Evolutionary conservation across 2,888 invertebrate species (phyloP).

Genomic region (Lasioglossum pauxillum): DNA sequence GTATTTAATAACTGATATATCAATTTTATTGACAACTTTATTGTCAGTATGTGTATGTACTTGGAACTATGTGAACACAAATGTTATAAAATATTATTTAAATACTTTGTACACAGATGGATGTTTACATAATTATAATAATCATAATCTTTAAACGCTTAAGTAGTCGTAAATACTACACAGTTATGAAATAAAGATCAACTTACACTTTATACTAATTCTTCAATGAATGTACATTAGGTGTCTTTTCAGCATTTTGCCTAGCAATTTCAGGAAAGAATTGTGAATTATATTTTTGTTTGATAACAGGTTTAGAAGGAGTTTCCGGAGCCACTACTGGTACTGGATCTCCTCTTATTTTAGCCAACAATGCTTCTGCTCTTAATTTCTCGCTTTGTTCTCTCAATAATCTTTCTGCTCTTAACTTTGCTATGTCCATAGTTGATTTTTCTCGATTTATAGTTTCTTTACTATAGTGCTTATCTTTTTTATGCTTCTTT

Average conservation of each 20-base stretch:
- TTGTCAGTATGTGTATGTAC: slow-evolving; percentile 9
- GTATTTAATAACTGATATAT: slow-evolving; percentile 19
- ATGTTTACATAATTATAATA: slow-evolving; percentile 26
- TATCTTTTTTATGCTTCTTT: slow-evolving; percentile 76
- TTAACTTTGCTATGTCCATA: slow-evolving; percentile 87
- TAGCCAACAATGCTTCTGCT: slow-evolving; percentile 90
- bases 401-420: slow-evolving; percentile 92
- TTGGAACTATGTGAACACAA: slow-evolving; percentile 10
- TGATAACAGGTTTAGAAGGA: slow-evolving; percentile 83
- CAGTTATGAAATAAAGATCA: slow-evolving; percentile 16
- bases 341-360: slow-evolving; percentile 86
- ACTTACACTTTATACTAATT: slow-evolving; percentile 53
- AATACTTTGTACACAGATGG: neutral
- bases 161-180: neutral
- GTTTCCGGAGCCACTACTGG: slow-evolving; percentile 74
- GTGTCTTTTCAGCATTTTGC: slow-evolving; percentile 87
- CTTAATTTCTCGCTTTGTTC: slow-evolving; percentile 92
- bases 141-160: neutral
- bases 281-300: slow-evolving; percentile 97
- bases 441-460: slow-evolving; percentile 6
- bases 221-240: slow-evolving; percentile 34
- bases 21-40: slow-evolving; percentile 15
- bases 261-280: slow-evolving; percentile 96
- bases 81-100: slow-evolving; percentile 25
- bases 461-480: slow-evolving; percentile 48